Percentiles rank a stretch among this genome's conserved stretches.
Conservation (phyloP, 1,140 invertebrate genomes). For the Drosophila parabipectinata region DNA sequence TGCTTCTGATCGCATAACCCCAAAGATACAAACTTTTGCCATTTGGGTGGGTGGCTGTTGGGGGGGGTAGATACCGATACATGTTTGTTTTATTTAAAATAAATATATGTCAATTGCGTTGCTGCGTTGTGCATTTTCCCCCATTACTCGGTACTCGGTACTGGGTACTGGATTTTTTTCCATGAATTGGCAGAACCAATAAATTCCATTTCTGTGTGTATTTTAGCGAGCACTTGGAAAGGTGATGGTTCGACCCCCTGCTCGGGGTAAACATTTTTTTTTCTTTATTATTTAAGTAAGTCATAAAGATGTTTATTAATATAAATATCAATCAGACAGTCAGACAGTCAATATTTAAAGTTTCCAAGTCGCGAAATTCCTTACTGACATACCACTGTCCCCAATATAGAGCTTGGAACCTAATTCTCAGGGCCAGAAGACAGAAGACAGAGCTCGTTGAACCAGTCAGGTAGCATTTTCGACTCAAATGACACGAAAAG, state of each 20-base stretch:
- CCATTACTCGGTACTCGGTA: too few species aligned
- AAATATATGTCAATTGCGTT: not conserved
- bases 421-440: conserved; percentile 32
- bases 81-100: not conserved
- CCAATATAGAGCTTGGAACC: not conserved
- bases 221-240: not conserved
- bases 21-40: conserved; percentile 3
- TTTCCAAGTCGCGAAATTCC: too few species aligned
- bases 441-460: conserved; percentile 17
- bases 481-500: conserved; percentile 49
- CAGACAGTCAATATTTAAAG: too few species aligned
- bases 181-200: not conserved
- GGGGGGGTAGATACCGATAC: not conserved
- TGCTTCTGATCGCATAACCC: conserved; percentile 4
- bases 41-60: not conserved
- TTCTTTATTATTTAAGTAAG: too few species aligned
- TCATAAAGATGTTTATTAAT: too few species aligned
- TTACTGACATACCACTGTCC: too few species aligned
- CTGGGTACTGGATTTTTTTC: not conserved
- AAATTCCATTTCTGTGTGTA: not conserved
- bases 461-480: conserved; percentile 45
- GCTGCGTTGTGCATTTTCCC: not conserved
- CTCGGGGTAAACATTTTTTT: too few species aligned
- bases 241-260: too few species aligned
- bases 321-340: too few species aligned